These are phyloP conservation scores for Suricata suricatta DNA, from an alignment of 2,113 vertebrate species.

Conservation along the genomic window DNA sequence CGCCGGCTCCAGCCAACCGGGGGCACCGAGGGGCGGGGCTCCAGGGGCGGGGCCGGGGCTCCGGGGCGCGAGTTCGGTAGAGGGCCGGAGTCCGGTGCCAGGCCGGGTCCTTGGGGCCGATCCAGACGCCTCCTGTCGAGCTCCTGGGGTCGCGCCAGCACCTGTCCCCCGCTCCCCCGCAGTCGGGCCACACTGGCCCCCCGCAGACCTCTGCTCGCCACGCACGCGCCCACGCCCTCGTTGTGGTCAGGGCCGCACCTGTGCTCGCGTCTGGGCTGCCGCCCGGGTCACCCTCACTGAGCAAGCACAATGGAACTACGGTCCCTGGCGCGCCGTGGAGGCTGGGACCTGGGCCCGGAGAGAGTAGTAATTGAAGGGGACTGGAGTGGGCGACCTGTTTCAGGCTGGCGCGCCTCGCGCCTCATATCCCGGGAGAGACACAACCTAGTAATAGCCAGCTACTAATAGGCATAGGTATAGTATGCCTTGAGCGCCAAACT, in stretches of 20 bases:
- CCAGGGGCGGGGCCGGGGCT: not conserved
- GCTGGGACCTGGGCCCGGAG: not conserved
- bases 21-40: not conserved
- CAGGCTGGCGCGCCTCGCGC: not conserved
- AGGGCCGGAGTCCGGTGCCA: fast-evolving
- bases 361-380: not conserved
- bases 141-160: not conserved
- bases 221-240: not conserved
- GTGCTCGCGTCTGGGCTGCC: not conserved
- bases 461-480: not conserved
- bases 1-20: not conserved
- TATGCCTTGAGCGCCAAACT: no score
- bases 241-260: conserved; percentile 1
- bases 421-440: not conserved
- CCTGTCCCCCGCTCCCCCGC: no score
- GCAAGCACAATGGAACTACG: not conserved
- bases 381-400: not conserved
- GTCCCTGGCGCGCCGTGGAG: not conserved
- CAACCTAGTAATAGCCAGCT: not conserved
- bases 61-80: not conserved
- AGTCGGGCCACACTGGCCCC: conserved; percentile 44
- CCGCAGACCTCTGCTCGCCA: not conserved
- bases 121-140: not conserved
- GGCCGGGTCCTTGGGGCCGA: no score
- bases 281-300: not conserved